Percentiles rank a stretch among this genome's conserved stretches.
Conservation (phyloP, 2,888 invertebrate genomes). For the Dusona sp. region DNA sequence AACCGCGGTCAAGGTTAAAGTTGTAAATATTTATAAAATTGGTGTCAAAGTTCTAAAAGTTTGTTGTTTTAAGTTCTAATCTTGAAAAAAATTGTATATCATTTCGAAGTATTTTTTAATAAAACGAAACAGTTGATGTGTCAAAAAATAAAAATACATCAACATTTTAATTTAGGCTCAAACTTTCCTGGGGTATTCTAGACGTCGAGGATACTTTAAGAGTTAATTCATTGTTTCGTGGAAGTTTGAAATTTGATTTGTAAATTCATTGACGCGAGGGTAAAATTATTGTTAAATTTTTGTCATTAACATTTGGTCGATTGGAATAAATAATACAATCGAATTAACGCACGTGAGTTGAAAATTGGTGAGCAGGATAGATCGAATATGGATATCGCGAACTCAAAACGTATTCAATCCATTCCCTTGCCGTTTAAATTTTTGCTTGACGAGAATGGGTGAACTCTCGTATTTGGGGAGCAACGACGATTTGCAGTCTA, state of each 20-base stretch:
- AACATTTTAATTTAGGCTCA: neutral
- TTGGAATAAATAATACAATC: neutral
- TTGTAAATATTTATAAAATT: no score
- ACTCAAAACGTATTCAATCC: conserved; percentile 21
- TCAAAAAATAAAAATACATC: no score
- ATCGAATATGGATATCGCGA: conserved; percentile 61
- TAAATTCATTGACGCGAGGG: conserved; percentile 51
- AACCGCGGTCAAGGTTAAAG: no score
- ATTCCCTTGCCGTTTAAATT: conserved; percentile 30
- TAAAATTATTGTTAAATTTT: conserved; percentile 6
- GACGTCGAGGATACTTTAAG: neutral
- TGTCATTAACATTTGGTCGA: conserved; percentile 24
- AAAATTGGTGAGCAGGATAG: conserved; percentile 48
- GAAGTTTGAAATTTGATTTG: neutral
- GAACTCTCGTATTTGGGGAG: conserved; percentile 71
- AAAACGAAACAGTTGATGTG: no score
- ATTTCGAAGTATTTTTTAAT: no score
- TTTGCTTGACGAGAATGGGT: conserved; percentile 52
- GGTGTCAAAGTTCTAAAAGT: no score
- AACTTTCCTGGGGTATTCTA: neutral
- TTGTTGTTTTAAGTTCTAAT: no score
- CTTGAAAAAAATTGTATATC: no score
- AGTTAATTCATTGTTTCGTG: neutral
- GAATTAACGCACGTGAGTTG: neutral
- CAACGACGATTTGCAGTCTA: conserved; percentile 68